Evolutionary conservation across 2,888 invertebrate species (phyloP).

Genomic region (Hypomecis atomaria): DNA sequence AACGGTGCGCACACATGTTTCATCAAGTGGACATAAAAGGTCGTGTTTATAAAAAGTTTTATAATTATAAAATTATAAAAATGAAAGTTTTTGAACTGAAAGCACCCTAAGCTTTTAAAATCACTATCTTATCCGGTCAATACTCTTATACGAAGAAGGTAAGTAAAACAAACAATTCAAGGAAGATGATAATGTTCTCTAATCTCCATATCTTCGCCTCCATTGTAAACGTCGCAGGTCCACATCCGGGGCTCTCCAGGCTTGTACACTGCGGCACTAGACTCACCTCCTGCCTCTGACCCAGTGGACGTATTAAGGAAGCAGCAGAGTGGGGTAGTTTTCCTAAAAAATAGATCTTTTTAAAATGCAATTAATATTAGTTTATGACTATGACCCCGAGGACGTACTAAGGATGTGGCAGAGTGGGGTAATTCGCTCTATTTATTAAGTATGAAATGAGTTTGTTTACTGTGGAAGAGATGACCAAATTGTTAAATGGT

Average conservation of each 20-base stretch:
- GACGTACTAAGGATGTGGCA: conserved; percentile 8
- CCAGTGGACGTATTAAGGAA: conserved; percentile 15
- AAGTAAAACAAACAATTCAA: neutral
- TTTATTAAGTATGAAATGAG: too few species aligned
- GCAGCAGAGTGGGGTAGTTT: neutral
- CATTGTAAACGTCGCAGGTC: conserved; percentile 19
- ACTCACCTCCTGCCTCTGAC: conserved; percentile 23
- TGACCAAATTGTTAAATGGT: too few species aligned
- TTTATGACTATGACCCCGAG: conserved; percentile 18
- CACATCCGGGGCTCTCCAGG: conserved; percentile 12
- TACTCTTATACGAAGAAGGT: neutral
- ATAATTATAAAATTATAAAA: too few species aligned
- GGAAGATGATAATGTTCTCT: conserved; percentile 1
- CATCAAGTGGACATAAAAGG: too few species aligned
- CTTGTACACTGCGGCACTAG: conserved; percentile 23
- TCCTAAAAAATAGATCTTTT: neutral
- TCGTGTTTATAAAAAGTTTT: too few species aligned
- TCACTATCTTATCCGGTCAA: too few species aligned
- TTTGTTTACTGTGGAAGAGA: too few species aligned
- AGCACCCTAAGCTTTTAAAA: too few species aligned
- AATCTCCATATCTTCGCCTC: conserved; percentile 5
- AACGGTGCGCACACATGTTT: too few species aligned
- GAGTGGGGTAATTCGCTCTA: neutral
- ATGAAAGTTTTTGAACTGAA: too few species aligned
- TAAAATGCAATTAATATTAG: too few species aligned